Evolutionary conservation across 2,888 invertebrate species (phyloP).

Genomic region (Yponomeuta sedellus): DNA sequence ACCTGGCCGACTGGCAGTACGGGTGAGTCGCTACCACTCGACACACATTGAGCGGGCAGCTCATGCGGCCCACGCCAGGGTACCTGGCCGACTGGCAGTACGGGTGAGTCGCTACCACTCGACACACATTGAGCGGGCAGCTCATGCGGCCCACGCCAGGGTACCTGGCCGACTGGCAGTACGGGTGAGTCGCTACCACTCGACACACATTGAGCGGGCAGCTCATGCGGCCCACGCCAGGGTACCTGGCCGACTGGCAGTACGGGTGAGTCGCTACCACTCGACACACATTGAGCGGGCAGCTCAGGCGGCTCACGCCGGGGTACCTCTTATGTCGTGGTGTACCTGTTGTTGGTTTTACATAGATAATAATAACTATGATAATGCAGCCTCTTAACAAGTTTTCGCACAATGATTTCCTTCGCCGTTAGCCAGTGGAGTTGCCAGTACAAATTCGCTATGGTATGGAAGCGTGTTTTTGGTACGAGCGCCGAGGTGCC

Average conservation of each 20-base stretch:
- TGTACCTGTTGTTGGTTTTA: no score
- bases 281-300: no score
- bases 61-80: slow-evolving; percentile 69
- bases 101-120: slow-evolving; percentile 46
- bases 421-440: no score
- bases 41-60: slow-evolving; percentile 60
- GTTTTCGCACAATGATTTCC: no score
- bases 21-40: slow-evolving; percentile 45
- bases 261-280: slow-evolving; percentile 55
- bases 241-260: slow-evolving; percentile 71
- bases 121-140: no score
- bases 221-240: slow-evolving; percentile 70
- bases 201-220: no score
- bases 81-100: slow-evolving; percentile 73
- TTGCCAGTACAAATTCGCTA: no score
- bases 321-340: no score
- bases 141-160: slow-evolving; percentile 70
- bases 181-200: slow-evolving; percentile 50
- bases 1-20: slow-evolving; percentile 72
- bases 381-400: no score
- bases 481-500: no score
- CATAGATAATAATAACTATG: no score
- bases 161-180: slow-evolving; percentile 72
- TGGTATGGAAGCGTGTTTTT: no score
- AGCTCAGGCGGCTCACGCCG: slow-evolving; percentile 69